phyloP scores from a whole-genome alignment of 1,140 invertebrate species.

The Arctopsyche grandis region DNA sequence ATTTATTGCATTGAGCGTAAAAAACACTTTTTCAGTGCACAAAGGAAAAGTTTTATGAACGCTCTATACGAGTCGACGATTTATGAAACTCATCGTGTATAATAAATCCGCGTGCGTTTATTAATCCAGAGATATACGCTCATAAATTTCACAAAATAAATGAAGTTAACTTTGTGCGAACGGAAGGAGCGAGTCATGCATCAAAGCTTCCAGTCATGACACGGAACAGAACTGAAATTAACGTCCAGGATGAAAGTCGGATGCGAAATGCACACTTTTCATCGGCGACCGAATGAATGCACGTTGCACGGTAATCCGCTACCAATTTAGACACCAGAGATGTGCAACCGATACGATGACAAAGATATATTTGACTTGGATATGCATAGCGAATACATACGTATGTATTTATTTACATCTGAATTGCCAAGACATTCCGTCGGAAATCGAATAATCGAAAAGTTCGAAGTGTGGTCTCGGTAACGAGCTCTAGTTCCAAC shows the following conservation, averaged over 20 bases:
- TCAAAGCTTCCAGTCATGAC: constrained; percentile 11
- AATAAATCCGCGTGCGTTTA: constrained; percentile 5
- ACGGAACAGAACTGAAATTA: constrained; percentile 25
- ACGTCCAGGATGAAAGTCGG: neutral
- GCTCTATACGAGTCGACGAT: no score
- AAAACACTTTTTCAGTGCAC: no score
- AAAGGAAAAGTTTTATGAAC: no score
- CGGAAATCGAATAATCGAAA: neutral
- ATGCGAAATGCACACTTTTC: no score
- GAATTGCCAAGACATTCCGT: no score
- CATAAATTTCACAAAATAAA: constrained; percentile 18
- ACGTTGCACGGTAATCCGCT: neutral
- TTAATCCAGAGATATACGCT: neutral
- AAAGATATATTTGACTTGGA: neutral
- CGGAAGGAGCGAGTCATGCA: constrained; percentile 24
- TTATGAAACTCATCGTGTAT: neutral
- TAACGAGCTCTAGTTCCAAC: neutral
- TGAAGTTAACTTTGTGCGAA: constrained; percentile 10
- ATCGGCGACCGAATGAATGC: neutral
- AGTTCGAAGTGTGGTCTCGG: neutral
- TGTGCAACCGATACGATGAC: no score
- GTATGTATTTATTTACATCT: neutral
- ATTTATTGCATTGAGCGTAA: no score
- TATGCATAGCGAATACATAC: neutral
- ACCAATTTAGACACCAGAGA: no score